phyloP scores from a whole-genome alignment of 23 tunicate genomes.

The Botrylloides violaceus region DNA sequence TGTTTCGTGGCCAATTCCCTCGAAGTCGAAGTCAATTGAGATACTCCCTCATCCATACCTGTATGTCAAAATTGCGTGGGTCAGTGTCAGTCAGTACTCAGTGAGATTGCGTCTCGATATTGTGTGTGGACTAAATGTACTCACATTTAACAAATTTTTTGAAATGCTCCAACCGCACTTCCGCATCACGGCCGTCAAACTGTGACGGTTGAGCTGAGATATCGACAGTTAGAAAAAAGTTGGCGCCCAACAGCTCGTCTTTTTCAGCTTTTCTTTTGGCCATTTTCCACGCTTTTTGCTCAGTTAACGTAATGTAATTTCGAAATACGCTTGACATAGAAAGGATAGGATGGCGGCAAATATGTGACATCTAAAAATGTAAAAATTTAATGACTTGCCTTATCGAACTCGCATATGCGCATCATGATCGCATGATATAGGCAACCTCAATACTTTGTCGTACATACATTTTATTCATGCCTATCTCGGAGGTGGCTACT shows the following conservation, averaged over 20 bases:
- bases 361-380: slow-evolving; percentile 30
- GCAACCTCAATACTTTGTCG: no score
- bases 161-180: slow-evolving; percentile 23
- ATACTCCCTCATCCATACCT: slow-evolving; percentile 29
- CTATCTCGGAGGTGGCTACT: no score
- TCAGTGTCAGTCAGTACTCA: not conserved
- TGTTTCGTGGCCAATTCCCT: slow-evolving; percentile 20
- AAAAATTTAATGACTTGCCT: no score
- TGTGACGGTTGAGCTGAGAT: slow-evolving; percentile 12
- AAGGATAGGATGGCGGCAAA: slow-evolving; percentile 19
- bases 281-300: slow-evolving; percentile 32
- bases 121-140: not conserved
- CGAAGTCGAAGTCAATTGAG: slow-evolving; percentile 16
- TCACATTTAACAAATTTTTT: slow-evolving; percentile 17
- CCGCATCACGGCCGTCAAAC: slow-evolving; percentile 21
- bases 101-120: not conserved
- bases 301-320: slow-evolving; percentile 23
- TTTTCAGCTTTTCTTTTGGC: slow-evolving; percentile 23
- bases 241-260: slow-evolving; percentile 18
- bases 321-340: slow-evolving; percentile 19
- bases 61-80: not conserved
- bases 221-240: slow-evolving; percentile 21
- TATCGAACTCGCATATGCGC: no score
- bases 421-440: no score
- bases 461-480: no score